Conservation (phyloP, 2,888 invertebrate species). For the Nephrotoma guestfalica region DNA sequence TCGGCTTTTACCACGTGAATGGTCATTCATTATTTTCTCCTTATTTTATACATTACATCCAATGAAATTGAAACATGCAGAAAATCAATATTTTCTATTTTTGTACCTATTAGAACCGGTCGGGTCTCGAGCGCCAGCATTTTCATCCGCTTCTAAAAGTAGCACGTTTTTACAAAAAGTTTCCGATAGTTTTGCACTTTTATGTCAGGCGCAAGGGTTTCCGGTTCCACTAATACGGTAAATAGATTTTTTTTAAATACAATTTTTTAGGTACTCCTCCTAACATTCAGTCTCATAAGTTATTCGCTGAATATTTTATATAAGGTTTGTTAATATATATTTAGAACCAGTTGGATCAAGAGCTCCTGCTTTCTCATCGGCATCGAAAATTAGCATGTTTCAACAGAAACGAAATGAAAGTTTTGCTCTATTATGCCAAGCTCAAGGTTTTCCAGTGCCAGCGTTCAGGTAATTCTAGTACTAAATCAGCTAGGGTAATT, state of each 20-base stretch:
- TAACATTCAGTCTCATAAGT: neutral
- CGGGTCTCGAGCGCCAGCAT: slow-evolving; percentile 37
- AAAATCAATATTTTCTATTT: neutral
- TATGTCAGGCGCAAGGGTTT: slow-evolving; percentile 47
- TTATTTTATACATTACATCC: neutral
- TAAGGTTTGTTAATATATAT: neutral
- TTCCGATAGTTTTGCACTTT: slow-evolving; percentile 35
- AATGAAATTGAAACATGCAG: neutral
- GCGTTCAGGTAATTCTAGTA: slow-evolving; percentile 42
- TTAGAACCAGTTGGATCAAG: slow-evolving; percentile 44
- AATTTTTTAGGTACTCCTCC: neutral
- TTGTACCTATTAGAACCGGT: slow-evolving; percentile 30
- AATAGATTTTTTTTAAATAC: neutral
- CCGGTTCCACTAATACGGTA: slow-evolving; percentile 55
- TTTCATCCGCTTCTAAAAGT: slow-evolving; percentile 38
- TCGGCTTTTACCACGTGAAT: neutral
- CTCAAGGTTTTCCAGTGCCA: slow-evolving; percentile 56
- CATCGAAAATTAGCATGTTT: slow-evolving; percentile 42
- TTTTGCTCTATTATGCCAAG: slow-evolving; percentile 47
- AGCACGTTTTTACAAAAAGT: slow-evolving; percentile 29
- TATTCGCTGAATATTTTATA: neutral
- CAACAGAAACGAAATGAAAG: slow-evolving; percentile 32
- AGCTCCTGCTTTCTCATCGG: slow-evolving; percentile 42
- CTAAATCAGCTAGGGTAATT: too few species aligned
- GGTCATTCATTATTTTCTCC: neutral